phyloP scores from a whole-genome alignment of 2,797 vertebrate genomes.

The Meda fulgida region DNA sequence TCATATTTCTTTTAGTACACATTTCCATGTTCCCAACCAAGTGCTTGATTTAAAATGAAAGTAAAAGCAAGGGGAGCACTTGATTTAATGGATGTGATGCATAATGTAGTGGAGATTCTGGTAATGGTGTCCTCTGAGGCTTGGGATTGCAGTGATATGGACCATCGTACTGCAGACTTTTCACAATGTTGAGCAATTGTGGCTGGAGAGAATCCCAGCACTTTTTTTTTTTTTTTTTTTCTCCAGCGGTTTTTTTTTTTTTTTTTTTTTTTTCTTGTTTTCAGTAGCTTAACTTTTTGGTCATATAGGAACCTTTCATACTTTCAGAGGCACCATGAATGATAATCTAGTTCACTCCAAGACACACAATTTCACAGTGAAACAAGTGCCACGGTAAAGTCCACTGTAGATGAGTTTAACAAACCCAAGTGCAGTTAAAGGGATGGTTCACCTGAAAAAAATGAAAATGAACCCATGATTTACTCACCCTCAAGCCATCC shows the following conservation, averaged over 20 bases:
- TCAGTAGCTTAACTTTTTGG: conserved; percentile 22
- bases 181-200: conserved; percentile 34
- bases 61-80: conserved; percentile 1
- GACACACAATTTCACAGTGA: conserved; percentile 74
- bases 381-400: conserved; percentile 52
- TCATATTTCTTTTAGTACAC: conserved; percentile 5
- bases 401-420: too few relatives aligned
- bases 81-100: conserved; percentile 47
- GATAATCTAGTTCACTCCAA: conserved; percentile 64
- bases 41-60: conserved; percentile 4
- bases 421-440: too few relatives aligned
- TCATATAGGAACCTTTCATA: conserved; percentile 8
- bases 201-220: conserved; percentile 9
- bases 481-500: too few relatives aligned
- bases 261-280: conserved; percentile 31
- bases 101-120: conserved; percentile 51
- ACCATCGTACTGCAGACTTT: conserved; percentile 48
- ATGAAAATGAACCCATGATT: too few relatives aligned
- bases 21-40: neutral
- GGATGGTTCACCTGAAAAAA: too few relatives aligned
- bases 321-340: conserved; percentile 46
- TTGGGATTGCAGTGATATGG: conserved; percentile 50
- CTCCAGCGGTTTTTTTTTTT: conserved; percentile 7
- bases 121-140: conserved; percentile 59
- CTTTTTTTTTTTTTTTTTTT: conserved; percentile 15